Evolutionary conservation across 2,113 vertebrate species (phyloP).

Genomic region (Oxygymnocypris stewartii): DNA sequence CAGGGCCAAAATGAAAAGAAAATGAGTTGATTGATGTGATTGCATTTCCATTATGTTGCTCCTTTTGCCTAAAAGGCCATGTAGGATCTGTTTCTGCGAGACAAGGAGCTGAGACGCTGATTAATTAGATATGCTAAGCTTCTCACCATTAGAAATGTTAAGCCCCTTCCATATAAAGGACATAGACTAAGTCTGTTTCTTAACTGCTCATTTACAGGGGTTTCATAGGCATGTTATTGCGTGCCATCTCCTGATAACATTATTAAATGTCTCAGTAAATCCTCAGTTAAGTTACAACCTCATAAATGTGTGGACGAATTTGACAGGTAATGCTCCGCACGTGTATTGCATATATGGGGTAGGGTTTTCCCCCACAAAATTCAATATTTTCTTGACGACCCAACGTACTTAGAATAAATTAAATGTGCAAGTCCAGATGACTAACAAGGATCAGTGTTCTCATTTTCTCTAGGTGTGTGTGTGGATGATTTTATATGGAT

Average conservation of each 20-base stretch:
- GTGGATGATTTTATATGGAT: not conserved
- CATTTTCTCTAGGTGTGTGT: not conserved
- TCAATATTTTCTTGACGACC: not conserved
- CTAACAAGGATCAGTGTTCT: not conserved
- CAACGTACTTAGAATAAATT: not conserved
- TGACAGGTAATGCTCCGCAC: not conserved
- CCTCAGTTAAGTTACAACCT: not conserved
- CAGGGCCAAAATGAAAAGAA: slow-evolving; percentile 17
- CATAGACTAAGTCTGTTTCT: slow-evolving; percentile 36
- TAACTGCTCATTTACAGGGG: slow-evolving; percentile 22
- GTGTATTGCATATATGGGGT: not conserved
- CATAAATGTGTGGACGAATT: slow-evolving; percentile 12
- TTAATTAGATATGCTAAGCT: slow-evolving; percentile 52
- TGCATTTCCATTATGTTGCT: slow-evolving; percentile 49
- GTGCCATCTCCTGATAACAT: slow-evolving; percentile 34
- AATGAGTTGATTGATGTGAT: slow-evolving; percentile 55
- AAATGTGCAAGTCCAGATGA: no score
- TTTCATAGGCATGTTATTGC: slow-evolving; percentile 34
- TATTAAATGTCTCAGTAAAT: slow-evolving; percentile 21
- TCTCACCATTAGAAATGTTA: slow-evolving; percentile 45
- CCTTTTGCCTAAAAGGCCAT: slow-evolving; percentile 50
- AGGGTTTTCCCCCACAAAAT: not conserved
- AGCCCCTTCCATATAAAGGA: slow-evolving; percentile 39
- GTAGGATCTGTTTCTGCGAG: slow-evolving; percentile 49
- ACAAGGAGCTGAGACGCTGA: slow-evolving; percentile 45